Percentiles rank a stretch among this genome's conserved stretches.
These are phyloP conservation scores for Dryocosmus kuriphilus DNA, from an alignment of 2,888 invertebrate species.

Conservation along the genomic window DNA sequence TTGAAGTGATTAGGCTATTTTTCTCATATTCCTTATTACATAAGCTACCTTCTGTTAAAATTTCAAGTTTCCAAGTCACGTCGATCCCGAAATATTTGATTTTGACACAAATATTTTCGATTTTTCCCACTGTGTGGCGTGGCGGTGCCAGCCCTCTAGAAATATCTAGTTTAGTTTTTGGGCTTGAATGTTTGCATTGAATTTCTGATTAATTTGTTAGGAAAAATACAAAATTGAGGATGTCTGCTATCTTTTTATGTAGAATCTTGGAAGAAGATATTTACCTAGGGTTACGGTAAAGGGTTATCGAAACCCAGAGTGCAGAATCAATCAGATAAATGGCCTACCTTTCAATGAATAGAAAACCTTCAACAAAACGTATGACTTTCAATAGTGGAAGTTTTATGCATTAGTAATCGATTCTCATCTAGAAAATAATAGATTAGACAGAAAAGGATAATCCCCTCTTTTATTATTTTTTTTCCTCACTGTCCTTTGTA, in stretches of 20 bases:
- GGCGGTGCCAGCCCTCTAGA: too few species aligned
- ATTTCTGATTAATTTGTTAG: background rate
- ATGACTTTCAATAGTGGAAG: background rate
- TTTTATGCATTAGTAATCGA: background rate
- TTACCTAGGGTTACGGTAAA: slow-evolving; percentile 29
- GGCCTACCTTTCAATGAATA: background rate
- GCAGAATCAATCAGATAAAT: background rate
- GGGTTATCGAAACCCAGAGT: background rate
- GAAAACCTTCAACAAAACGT: background rate
- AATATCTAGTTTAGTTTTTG: too few species aligned
- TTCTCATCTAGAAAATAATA: background rate
- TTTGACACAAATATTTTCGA: too few species aligned
- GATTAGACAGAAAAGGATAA: slow-evolving; percentile 2
- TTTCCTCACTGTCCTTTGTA: background rate
- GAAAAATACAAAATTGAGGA: slow-evolving; percentile 17
- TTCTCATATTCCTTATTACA: too few species aligned
- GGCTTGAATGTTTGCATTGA: too few species aligned
- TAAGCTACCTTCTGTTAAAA: too few species aligned
- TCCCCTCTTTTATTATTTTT: background rate
- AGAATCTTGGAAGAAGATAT: slow-evolving; percentile 10
- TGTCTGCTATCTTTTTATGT: slow-evolving; percentile 4
- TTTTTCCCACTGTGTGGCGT: too few species aligned
- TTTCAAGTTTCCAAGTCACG: too few species aligned
- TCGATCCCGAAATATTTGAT: too few species aligned
- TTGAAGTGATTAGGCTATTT: too few species aligned